Evolutionary conservation across 2,888 invertebrate genomes (phyloP).

Genomic region (Pogonocherus hispidulus): DNA sequence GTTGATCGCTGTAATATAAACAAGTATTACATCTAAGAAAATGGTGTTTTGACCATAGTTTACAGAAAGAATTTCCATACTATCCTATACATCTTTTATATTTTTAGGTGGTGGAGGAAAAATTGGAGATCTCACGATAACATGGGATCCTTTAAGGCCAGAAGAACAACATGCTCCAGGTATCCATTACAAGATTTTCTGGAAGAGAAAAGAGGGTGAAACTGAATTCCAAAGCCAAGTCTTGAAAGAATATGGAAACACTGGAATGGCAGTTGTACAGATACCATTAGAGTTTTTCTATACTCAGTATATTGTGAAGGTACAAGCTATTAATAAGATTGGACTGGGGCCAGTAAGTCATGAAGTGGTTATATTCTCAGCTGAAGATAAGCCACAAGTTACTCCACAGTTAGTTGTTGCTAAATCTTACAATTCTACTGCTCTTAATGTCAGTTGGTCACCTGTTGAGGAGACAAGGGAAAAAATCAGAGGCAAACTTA

Average conservation of each 20-base stretch:
- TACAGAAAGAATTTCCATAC: too few species aligned
- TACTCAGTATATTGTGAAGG: constrained; percentile 87
- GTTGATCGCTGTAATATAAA: too few species aligned
- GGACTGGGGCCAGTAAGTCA: constrained; percentile 89
- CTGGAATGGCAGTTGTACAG: constrained; percentile 84
- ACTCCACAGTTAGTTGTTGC: constrained; percentile 88
- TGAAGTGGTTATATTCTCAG: constrained; percentile 82
- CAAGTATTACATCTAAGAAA: too few species aligned
- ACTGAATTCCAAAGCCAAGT: constrained; percentile 82
- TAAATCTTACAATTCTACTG: constrained; percentile 89
- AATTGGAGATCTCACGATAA: constrained; percentile 93
- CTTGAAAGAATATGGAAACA: constrained; percentile 81
- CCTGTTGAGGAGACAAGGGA: constrained; percentile 89
- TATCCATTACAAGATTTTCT: constrained; percentile 91
- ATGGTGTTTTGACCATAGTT: too few species aligned
- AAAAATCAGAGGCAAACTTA: constrained; percentile 88
- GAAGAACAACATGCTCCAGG: constrained; percentile 91
- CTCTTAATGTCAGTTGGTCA: constrained; percentile 92
- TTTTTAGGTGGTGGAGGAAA: constrained; percentile 90
- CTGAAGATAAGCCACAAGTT: constrained; percentile 93
- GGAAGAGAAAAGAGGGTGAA: constrained; percentile 81
- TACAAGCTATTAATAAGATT: constrained; percentile 82
- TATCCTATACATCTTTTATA: too few species aligned
- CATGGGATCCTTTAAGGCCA: constrained; percentile 84
- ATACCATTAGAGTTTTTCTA: constrained; percentile 83